Evolutionary conservation across 92 coral and sea anemone species (phyloP), one percentile per base, ranked within the genome.

Genomic region (Anthopleura xanthogrammica): DNA sequence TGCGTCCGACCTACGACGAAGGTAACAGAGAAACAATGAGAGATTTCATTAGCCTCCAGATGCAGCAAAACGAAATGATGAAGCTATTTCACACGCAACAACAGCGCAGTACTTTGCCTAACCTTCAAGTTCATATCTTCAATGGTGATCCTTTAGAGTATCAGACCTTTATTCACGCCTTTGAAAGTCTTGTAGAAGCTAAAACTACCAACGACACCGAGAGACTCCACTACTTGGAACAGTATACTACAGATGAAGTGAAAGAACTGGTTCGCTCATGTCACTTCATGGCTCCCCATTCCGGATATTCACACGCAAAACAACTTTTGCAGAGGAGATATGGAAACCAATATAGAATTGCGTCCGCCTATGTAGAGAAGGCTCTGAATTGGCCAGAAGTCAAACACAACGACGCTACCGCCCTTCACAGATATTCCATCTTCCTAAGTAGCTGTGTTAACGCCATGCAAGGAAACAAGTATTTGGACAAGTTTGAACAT

Each of bases 401-500:
- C 0, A 85, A 78, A 52, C 23, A 79, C 13, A 88, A 89, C 48
- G 89, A 89, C 73, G 72, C 83, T 57, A 41, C 9, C 14, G 81
- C 79, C 5, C 75, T 86, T 50, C 79, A 86, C 50, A 83, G 82
- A 29, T 90, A 46, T 22, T 86, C 92, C 14, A 82, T 83, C 64
- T 86, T 78, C 52, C 78, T 79, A 46, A 80, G 42, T 55, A 72
- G 88, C 22, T 90, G 92, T 64, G 78, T 72, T 39, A 89, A 89
- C 75, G 79, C 83, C n/a, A 83, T 90, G 88, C 75, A 62, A 55
- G 76, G 86, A 17, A 86, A 54, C 76, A 75, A 68, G 23, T 78
- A 82, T 62, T 60, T 86, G 78, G 72, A 82, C 46, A 90, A 90
- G 82, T 74, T 90, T 39, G 93, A 86, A 19, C 83, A 90, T 13